Base-by-base conservation (phyloP, 2,888 invertebrate species). In the Netelia virgata region DNA sequence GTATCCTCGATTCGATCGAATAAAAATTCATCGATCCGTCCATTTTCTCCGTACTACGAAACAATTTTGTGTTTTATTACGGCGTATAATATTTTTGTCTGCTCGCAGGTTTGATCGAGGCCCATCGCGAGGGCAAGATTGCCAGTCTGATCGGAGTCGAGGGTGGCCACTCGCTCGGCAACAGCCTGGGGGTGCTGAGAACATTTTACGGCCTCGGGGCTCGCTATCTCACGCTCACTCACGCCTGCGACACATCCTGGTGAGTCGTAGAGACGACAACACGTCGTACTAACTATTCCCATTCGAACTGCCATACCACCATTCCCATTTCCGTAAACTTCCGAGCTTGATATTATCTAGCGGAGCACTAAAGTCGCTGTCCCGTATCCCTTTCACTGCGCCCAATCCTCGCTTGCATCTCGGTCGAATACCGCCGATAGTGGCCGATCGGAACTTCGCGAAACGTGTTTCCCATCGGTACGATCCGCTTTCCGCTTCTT, bases 211-310 rank as follows among this genome's bases (percentile, higher is more conserved):
- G 97, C 86, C 95, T 98, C 72, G 98, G 98, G 57, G 98, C 97
- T 78, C 95, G 96, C 83, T 98, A 98, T 94, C 96, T 98, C 92
- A 98, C 98, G 59, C 95, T 98, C 84, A 98, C 98, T 73, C 98
- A 98, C 94, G 97, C 97, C 89, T 98, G 98, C 94, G 97, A 98
- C 94, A 98, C 97, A 73, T 96, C 97, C 86, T 98, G 98, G 98
- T 93, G 91, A 93, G 93, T 93, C 88, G 84, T 70, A 68, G 50
- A 73, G 57, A 79, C 77, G 59, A 50, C 63, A 66, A 84, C 74
- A 82, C 47, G 70, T 72, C 70, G 75, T 64, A 78, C 74, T 66
- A 78, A 78, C 74, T 74, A 50, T 72, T 72, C 43, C 23, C 57
- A 14, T 69, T 43, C 61, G 68, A 61, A 28, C 23, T n/a, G 14